Base-by-base conservation (phyloP, 30 jellyfish, hydroid and myxozoan genomes). In the Aurelia aurita region DNA sequence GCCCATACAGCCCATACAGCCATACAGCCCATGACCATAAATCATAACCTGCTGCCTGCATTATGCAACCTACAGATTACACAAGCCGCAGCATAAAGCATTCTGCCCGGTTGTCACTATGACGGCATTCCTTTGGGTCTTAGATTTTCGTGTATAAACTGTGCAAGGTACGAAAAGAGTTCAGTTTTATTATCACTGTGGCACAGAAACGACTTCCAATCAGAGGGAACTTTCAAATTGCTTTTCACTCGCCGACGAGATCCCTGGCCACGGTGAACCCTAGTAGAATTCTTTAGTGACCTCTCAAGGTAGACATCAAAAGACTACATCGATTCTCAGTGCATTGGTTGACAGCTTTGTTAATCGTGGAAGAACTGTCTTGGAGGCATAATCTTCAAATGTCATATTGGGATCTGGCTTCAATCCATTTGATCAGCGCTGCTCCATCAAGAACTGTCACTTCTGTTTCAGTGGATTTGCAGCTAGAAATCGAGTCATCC, bases 381-480 rank as follows among this genome's bases (percentile, higher is more conserved):
- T 25, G 26, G 74, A 1, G 82, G 81, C 79, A 58, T 69, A 88
- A 28, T 73, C 86, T 51, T 31, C 73, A 62, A 88, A 88, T 5
- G 84, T 80, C 32, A 9, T 39, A 32, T 35, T 25, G 35, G 49
- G 0, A 1, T 46, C 55, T 32, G 96, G 96, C 43, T 15, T 62
- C 70, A 47, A 54, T 86, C 28, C 26, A 29, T 23, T 60, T 43
- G 32, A 58, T 44, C 32, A 88, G 43, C 51, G 95, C 97, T 44
- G 96, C 96, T 69, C 87, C 95, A 72, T 88, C 96, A 34, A 88
- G 26, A 20, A 54, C 62, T 32, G 3, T 77, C 86, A n/a, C 87
- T 20, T 65, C 90, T 58, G 60, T 46, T 15, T 62, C 70, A 47
- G 71, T 86, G 55, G 47, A 29, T 23, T 60, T 43, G 32, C 29